Percentiles rank a stretch among this genome's conserved stretches.
These are phyloP conservation scores for Nyctibius bracteatus DNA, from an alignment of 2,113 vertebrate genomes.

Conservation along the genomic window DNA sequence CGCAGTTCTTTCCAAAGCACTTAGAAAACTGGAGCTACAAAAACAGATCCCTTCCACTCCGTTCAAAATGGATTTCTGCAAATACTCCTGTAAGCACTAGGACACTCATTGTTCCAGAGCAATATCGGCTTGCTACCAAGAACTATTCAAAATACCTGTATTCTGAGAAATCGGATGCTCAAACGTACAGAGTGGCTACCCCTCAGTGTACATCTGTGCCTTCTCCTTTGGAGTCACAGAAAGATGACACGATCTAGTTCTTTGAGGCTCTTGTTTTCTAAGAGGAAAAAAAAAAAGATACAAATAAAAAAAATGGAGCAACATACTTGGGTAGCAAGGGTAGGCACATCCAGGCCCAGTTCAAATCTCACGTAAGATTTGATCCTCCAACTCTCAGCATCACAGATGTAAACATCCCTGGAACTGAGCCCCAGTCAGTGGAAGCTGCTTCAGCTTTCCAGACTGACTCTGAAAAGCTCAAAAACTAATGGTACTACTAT, in stretches of 20 bases:
- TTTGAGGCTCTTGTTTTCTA: constrained; percentile 46
- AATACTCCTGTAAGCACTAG: not conserved
- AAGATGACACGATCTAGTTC: not conserved
- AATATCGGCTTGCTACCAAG: not conserved
- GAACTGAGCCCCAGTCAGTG: not conserved
- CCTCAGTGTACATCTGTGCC: not conserved
- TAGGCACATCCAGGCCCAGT: not conserved
- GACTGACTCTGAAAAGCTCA: not conserved
- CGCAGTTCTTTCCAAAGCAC: not conserved
- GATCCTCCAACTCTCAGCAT: not conserved
- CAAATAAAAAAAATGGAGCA: not conserved
- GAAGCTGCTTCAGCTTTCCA: not conserved
- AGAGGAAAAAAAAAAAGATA: not conserved
- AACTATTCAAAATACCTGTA: constrained; percentile 25
- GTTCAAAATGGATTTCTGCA: not conserved
- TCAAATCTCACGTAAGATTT: not conserved
- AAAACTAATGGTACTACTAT: constrained; percentile 32
- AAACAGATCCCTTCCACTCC: not conserved
- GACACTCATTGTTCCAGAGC: not conserved
- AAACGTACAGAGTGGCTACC: not conserved
- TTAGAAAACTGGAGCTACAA: not conserved
- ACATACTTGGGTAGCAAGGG: not conserved
- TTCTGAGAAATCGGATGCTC: constrained; percentile 10
- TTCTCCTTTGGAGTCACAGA: constrained; percentile 31
- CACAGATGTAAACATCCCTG: not conserved